A percentile compares a stretch with the other conserved stretches of the same genome.
phyloP scores from a whole-genome alignment of 2,888 invertebrate species.

The Phyto melanocephala region DNA sequence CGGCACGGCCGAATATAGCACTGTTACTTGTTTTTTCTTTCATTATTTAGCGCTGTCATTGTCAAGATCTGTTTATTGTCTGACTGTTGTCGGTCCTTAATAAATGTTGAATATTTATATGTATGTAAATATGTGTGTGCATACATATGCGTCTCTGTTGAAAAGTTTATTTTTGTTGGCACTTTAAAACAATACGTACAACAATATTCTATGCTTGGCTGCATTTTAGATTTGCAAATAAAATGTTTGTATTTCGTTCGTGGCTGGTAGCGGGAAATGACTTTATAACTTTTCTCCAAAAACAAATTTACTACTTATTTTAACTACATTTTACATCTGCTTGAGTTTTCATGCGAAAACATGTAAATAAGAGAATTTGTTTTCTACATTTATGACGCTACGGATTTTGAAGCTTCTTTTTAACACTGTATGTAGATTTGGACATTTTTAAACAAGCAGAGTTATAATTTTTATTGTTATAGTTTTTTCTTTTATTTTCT shows the following conservation, averaged over 20 bases:
- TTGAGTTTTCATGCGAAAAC: constrained; percentile 10
- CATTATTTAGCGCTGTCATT: constrained; percentile 43
- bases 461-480: constrained; percentile 24
- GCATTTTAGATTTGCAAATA: constrained; percentile 38
- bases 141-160: neutral
- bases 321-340: constrained; percentile 3
- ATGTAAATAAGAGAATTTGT: constrained; percentile 13
- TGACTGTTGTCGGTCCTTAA: neutral
- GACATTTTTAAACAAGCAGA: neutral
- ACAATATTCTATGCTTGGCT: constrained; percentile 59
- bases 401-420: too few relatives aligned
- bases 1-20: too few relatives aligned
- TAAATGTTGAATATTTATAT: constrained; percentile 1
- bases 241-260: neutral
- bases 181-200: constrained; percentile 22
- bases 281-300: constrained; percentile 60
- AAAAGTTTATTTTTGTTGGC: neutral
- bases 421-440: too few relatives aligned
- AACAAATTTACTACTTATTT: constrained; percentile 32
- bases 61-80: constrained; percentile 17
- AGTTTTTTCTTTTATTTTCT: neutral
- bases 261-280: constrained; percentile 57
- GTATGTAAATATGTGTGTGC: neutral
- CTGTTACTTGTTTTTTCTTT: too few relatives aligned
- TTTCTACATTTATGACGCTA: constrained; percentile 2